A percentile compares a stretch with the other conserved stretches of the same genome.
Conservation (phyloP, 2,888 invertebrate genomes). For the Plebejus melissa region DNA sequence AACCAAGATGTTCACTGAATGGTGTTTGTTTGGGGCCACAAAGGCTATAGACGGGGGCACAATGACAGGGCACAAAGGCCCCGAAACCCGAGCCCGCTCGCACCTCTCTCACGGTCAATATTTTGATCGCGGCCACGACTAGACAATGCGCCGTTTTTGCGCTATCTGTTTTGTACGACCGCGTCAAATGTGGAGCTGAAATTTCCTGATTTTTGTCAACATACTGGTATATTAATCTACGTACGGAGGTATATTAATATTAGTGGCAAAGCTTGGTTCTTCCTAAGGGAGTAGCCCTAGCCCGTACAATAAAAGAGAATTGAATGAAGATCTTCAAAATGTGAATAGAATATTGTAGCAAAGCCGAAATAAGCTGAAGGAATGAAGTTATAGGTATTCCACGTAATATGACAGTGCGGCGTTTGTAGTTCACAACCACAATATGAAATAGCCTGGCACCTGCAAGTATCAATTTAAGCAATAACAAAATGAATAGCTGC, state of each 20-base stretch:
- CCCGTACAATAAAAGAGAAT: no score
- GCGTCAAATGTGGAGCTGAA: neutral
- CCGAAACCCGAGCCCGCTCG: slow-evolving; percentile 9
- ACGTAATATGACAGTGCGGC: no score
- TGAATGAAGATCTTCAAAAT: no score
- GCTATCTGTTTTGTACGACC: slow-evolving; percentile 1
- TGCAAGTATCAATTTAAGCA: no score
- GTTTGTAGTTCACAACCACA: no score
- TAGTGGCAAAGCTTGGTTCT: neutral
- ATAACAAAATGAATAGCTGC: no score
- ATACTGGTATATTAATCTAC: neutral
- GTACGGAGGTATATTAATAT: neutral
- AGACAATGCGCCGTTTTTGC: slow-evolving; percentile 7
- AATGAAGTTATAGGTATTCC: no score
- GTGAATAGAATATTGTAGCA: no score
- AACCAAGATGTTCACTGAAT: slow-evolving; percentile 20
- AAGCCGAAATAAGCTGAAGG: no score
- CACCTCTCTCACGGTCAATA: slow-evolving; percentile 26
- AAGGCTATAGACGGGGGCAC: slow-evolving; percentile 8
- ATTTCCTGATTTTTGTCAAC: slow-evolving; percentile 7
- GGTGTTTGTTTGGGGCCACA: slow-evolving; percentile 5
- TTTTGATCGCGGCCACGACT: slow-evolving; percentile 15
- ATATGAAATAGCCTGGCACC: no score
- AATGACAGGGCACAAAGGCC: slow-evolving; percentile 3
- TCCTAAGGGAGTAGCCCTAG: neutral